Base-by-base conservation (phyloP, 2,888 invertebrate genomes). In the Hermaeophaga mercurialis region DNA sequence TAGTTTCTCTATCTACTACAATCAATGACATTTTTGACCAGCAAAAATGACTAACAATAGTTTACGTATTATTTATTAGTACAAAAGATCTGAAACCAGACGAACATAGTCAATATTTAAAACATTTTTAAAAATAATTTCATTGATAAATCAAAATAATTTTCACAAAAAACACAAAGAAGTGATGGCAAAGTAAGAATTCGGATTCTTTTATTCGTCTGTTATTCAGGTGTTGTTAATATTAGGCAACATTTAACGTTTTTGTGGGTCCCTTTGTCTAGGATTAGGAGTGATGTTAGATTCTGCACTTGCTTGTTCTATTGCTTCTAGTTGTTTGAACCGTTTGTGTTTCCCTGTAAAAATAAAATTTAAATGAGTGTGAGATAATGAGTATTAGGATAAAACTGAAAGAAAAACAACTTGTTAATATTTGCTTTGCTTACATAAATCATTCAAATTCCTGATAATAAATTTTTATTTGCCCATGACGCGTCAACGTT, bases 291-390 rank as follows among this genome's bases (percentile, higher is more conserved):
- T 57, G 26, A 59, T 56, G 26, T 58, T 6, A 77, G 80, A 36
- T 77, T 75, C 54, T 65, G 66, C 36, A 6, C 79, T 64, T 9
- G 78, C 78, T 55, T 79, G 78, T 44, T 70, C 70, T 26, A 68
- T 50, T 62, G 80, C 75, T 69, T 82, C 82, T 3, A 81, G 83
- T 53, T 82, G 80, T 70, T 81, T 84, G 56, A 88, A 78, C 72
- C 86, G 85, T 61, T 82, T 81, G 61, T 87, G 81, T 81, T 87
- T 87, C 67, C 79, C 88, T 88, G 72, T 11, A 75, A 76, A 39
- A 56, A 43, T 3, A 2, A 22, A 22, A 5, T 6, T 5, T 5
- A 5, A 22, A 22, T 22, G 22, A 22, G 6, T 22, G 3, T 22
- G 6, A 22, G n/a, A n/a, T n/a, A n/a, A n/a, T n/a, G n/a, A n/a